Base-by-base conservation (phyloP, 2,888 invertebrate genomes). In the Adela reaumurella region DNA sequence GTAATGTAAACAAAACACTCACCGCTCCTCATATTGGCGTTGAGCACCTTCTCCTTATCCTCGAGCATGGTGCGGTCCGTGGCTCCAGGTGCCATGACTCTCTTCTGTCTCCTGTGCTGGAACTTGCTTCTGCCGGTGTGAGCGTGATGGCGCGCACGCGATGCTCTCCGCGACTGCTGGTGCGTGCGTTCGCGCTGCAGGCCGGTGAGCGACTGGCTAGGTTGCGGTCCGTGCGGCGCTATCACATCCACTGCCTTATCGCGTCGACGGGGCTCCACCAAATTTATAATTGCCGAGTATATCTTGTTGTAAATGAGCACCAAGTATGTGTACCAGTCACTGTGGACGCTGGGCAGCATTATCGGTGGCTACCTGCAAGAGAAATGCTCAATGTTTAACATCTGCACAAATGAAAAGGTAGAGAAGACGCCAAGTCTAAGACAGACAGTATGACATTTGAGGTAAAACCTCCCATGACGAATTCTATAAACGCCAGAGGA, bases 1-100 rank as follows among this genome's bases (percentile, higher is more conserved):
- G n/a, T n/a, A n/a, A n/a, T n/a, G n/a, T n/a, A n/a, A n/a, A n/a
- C n/a, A n/a, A n/a, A n/a, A n/a, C 24, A 35, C 35, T 35, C 35
- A 35, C 35, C 6, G 14, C 43, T 17, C 14, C 43, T 17, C 17
- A 43, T 43, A 14, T 16, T 43, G 43, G 66, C 67, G 51, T 67
- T 67, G 19, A 76, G 67, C 17, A 69, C 61, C 57, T 82, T 77
- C 61, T 78, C 77, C 61, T 79, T 80, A 59, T 80, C 80, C 57
- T 77, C 80, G 68, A 77, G 72, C 79, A 80, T 79, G 41, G 74
- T 60, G 58, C 80, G 80, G 52, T 80, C 78, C 52, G 83, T 79
- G 47, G 80, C 74, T 70, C 77, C 78, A 46, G 83, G 83, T 60
- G 83, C 81, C 83, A 83, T 83, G 18, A 71, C 76, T 55, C 74